These are phyloP conservation scores for Plebejus anna DNA, from an alignment of 2,888 invertebrate species.

Conservation along the genomic window DNA sequence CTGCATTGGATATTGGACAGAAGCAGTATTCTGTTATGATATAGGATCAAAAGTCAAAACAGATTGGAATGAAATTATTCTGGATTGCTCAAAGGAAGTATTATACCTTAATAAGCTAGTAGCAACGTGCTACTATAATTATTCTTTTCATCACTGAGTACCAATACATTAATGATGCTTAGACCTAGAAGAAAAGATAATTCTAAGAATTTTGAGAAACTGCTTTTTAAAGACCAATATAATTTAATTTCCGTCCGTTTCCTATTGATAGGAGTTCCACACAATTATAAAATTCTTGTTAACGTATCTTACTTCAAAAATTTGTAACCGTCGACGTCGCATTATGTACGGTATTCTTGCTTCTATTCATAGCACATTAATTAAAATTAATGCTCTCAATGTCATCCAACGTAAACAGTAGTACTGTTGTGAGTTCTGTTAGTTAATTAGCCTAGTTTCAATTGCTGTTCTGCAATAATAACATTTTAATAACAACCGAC, in stretches of 20 bases:
- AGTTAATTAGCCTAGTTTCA: constrained; percentile 13
- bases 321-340: neutral
- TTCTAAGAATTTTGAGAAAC: too few species aligned
- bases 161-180: too few species aligned
- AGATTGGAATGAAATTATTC: neutral
- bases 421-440: constrained; percentile 6
- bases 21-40: neutral
- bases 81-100: too few species aligned
- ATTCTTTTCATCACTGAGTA: too few species aligned
- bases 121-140: too few species aligned
- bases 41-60: neutral
- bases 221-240: too few species aligned
- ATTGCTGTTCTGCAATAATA: constrained; percentile 3
- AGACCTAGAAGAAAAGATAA: too few species aligned
- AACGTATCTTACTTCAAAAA: neutral
- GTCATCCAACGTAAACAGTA: constrained; percentile 15
- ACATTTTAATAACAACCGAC: neutral
- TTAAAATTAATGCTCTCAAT: constrained; percentile 15
- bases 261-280: too few species aligned
- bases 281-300: too few species aligned
- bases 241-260: too few species aligned
- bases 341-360: neutral
- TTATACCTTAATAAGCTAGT: too few species aligned
- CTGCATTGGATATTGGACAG: constrained; percentile 3
- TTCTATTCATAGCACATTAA: constrained; percentile 7